A percentile compares a stretch with the other conserved stretches of the same genome.
Evolutionary conservation across 2,888 invertebrate genomes (phyloP).

Genomic region (Phortica okadai): DNA sequence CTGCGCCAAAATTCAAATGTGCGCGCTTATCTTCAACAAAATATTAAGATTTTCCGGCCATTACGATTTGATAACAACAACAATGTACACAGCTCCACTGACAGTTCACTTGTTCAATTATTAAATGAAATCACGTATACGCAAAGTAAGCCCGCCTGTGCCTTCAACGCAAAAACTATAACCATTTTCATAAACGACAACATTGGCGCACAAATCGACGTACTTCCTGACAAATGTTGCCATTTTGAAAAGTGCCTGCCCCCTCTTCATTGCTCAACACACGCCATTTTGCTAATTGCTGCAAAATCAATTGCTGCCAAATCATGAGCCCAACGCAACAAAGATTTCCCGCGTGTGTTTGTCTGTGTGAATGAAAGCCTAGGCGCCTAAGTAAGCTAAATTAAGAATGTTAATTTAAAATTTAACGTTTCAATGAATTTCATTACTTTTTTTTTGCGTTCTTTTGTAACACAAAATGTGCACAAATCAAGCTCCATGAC

Average conservation of each 20-base stretch:
- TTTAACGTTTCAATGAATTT: slow-evolving; percentile 64
- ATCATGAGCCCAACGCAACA: slow-evolving; percentile 39
- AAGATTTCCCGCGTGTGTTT: background rate
- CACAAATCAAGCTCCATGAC: slow-evolving; percentile 33
- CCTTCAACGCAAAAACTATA: slow-evolving; percentile 54
- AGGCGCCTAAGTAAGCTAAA: slow-evolving; percentile 47
- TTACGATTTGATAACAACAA: background rate
- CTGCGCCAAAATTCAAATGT: background rate
- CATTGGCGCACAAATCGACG: slow-evolving; percentile 64
- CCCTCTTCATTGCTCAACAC: background rate
- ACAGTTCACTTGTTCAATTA: slow-evolving; percentile 33
- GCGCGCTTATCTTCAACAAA: background rate
- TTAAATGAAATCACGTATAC: slow-evolving; percentile 57
- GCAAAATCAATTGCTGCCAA: slow-evolving; percentile 66
- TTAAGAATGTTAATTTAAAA: slow-evolving; percentile 70
- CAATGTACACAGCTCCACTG: background rate
- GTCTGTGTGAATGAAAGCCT: slow-evolving; percentile 26
- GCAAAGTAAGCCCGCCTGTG: slow-evolving; percentile 39
- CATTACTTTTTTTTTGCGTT: slow-evolving; percentile 34
- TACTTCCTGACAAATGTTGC: slow-evolving; percentile 64
- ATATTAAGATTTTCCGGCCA: background rate
- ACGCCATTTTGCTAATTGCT: slow-evolving; percentile 29
- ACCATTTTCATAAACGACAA: slow-evolving; percentile 57
- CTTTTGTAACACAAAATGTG: slow-evolving; percentile 54
- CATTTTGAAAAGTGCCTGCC: slow-evolving; percentile 25